phyloP scores from a whole-genome alignment of 53 echinoderm and acorn worm genomes.

The Apostichopus leukothele region DNA sequence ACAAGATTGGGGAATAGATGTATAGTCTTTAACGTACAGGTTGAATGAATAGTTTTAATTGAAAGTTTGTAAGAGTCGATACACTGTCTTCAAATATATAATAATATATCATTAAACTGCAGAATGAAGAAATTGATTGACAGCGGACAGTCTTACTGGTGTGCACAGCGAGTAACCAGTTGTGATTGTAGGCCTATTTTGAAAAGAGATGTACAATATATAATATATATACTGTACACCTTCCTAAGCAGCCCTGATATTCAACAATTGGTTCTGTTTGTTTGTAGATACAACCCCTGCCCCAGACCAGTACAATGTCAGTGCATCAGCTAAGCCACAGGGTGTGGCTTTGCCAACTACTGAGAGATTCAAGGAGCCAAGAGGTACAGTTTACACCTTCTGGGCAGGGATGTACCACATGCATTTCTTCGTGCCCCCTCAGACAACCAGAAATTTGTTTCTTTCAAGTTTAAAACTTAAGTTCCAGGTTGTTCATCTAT shows the following conservation, averaged over 20 bases:
- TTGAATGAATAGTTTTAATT: too few species aligned
- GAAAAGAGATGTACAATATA: too few species aligned
- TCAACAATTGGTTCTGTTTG: neutral
- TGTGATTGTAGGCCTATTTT: neutral
- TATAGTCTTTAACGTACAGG: too few species aligned
- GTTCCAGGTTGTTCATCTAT: neutral
- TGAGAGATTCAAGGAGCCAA: conserved; percentile 61
- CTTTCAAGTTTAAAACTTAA: neutral
- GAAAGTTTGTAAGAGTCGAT: too few species aligned
- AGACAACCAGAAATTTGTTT: neutral
- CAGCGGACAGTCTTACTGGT: neutral
- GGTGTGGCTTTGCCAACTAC: conserved; percentile 29
- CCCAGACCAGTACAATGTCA: conserved; percentile 59
- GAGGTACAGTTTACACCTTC: conserved; percentile 26
- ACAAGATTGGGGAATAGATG: too few species aligned
- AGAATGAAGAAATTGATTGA: neutral
- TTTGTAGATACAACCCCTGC: conserved; percentile 59
- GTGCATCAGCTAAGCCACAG: conserved; percentile 6
- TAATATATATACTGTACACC: neutral
- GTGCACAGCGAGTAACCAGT: neutral
- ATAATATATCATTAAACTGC: too few species aligned
- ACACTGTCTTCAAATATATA: too few species aligned
- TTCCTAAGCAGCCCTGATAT: neutral
- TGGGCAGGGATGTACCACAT: neutral
- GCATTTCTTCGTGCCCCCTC: neutral